Evolutionary conservation across 2,113 vertebrate genomes (phyloP), one percentile per base, ranked within the genome.

Genomic region (Xyliphius kryptos): DNA sequence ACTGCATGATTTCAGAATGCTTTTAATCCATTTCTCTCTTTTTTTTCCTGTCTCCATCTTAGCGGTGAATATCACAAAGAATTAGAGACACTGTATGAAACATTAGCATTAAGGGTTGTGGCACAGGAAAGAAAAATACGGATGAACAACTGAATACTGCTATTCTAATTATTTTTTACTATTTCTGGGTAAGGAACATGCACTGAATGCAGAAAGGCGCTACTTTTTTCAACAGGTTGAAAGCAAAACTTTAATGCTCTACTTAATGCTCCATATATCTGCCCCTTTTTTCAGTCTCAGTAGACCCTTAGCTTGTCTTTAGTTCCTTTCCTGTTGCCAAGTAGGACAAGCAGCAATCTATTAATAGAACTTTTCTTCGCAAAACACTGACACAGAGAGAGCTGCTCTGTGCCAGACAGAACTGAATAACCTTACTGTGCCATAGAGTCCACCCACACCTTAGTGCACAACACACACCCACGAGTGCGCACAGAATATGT

Each of bases 281-380:
- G 76, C 76, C 75, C 77, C 73, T 82, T 75, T 82, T 78, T 73
- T n/a, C n/a, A n/a, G 80, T 81, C 83, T 83, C 74, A 72, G 71
- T 80, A 80, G 79, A 83, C 84, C 77, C 78, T 81, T 82, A 81
- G 67, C 77, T 81, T 77, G 78, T 79, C 81, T 83, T 74, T 74
- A 74, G 80, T 81, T 84, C 78, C 36, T 79, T 81, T 84, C 81
- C 83, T 87, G 83, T 83, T 85, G 86, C 83, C 82, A 87, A 88
- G 81, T 87, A 81, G 84, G 85, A 80, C 84, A 88, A 70, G 81
- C 85, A 86, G 82, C 73, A 73, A 80, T 77, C 84, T 88, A 87
- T 85, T 86, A 87, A 85, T 88, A 88, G 67, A 73, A 72, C 56
- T 54, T 36, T 46, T 76, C 63, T 74, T 74, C 62, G 69, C 76